Base-by-base conservation (phyloP, 1,140 invertebrate species). In the Meloidogyne floridensis region DNA sequence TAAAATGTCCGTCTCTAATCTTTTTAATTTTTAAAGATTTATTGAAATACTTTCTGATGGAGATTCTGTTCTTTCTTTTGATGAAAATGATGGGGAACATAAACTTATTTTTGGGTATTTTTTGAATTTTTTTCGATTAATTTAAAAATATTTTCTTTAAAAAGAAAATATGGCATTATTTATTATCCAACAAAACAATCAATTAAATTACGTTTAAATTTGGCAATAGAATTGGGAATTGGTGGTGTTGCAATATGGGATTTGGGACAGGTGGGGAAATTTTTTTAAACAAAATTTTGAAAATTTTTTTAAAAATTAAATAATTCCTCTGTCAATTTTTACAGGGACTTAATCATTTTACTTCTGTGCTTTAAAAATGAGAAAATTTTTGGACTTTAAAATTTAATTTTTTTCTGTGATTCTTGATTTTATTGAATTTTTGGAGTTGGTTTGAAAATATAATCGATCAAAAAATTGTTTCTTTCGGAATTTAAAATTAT, bases 231-330 rank as follows among this genome's bases (percentile, higher is more conserved):
- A 90, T 91, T 95, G 32, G 94, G 94, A 8, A 94, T 93, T 78
- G 95, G 96, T 6, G 81, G 81, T 11, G 91, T 98, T 73, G 94
- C 95, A 0, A 94, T 98, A 88, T 98, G 96, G 96, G 96, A 98
- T 91, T 91, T 97, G 15, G 96, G 96, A 5, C 96, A 98, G 92
- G 75, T 76, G 2, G 15, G 6, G 2, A 15, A 6, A 53, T 7
- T 5, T 76, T 56, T 47, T 56, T 20, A 76, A 43, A 4, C 8
- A 42, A 32, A 18, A 75, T 53, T 18, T 13, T 8, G 56, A 7
- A 18, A 32, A 53, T 13, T 32, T 32, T 51, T 10, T 3, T n/a
- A 18, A 65, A 65, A 65, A 5, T 4, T n/a, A n/a, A n/a, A 54
- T 10, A 54, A 11, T 11, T 54, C 8, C 11, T 59, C 6, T n/a